Conservation (phyloP, 2,888 invertebrate genomes). For the Ganaspis brasiliensis region DNA sequence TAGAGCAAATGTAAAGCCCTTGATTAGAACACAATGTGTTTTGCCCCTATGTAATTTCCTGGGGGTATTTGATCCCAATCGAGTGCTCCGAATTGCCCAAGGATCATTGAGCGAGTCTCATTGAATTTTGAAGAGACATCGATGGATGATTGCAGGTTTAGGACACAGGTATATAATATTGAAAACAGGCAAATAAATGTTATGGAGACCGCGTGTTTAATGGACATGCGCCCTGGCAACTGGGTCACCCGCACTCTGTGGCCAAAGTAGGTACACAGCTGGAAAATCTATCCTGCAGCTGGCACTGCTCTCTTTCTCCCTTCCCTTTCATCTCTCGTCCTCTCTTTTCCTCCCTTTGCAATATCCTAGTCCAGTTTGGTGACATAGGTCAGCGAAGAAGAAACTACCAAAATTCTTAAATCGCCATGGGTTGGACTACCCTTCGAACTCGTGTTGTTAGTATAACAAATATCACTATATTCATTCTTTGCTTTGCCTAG, state of each 20-base stretch:
- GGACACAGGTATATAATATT: constrained; percentile 14
- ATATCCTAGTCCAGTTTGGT: constrained; percentile 69
- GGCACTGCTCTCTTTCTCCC: constrained; percentile 32
- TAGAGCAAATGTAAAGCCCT: constrained; percentile 3
- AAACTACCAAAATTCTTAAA: constrained; percentile 54
- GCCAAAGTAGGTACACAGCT: constrained; percentile 61
- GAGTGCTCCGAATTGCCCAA: neutral
- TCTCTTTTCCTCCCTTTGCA: constrained; percentile 12
- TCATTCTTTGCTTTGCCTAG: neutral
- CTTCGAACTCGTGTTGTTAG: constrained; percentile 83
- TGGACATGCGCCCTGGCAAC: constrained; percentile 78
- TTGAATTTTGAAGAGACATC: constrained; percentile 19
- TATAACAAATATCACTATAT: constrained; percentile 58
- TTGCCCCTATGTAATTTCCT: neutral
- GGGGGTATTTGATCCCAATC: neutral
- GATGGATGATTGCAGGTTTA: constrained; percentile 2
- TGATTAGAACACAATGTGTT: neutral
- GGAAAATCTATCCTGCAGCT: constrained; percentile 72
- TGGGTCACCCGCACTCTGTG: constrained; percentile 73
- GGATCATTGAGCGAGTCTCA: neutral
- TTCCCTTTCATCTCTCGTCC: constrained; percentile 23
- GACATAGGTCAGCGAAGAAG: constrained; percentile 72
- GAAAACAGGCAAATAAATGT: constrained; percentile 57
- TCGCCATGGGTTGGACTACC: constrained; percentile 83
- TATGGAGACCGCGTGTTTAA: constrained; percentile 69